Evolutionary conservation across 1,140 invertebrate genomes (phyloP), one percentile per base, ranked within the genome.

Genomic region (Caenorhabditis inopinata): DNA sequence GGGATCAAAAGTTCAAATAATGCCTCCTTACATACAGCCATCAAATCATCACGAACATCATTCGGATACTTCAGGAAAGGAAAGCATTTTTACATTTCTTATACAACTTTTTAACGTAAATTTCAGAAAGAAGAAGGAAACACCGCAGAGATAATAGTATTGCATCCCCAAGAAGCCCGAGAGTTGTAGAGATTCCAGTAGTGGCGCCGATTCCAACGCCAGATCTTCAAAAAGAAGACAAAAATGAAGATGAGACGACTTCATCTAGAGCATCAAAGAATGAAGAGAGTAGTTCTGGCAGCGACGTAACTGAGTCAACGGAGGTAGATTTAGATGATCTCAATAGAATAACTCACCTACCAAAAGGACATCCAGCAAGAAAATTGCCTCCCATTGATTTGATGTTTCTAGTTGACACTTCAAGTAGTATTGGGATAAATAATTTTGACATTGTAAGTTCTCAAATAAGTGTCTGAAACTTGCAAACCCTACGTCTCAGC

Each of bases 351-450:
- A 68, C 58, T 21, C 58, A 68, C 27, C 74, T 87, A 23, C 76
- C 83, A 18, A 14, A 58, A 23, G 85, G 85, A 16, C 85, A 86
- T 79, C 85, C 85, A 12, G 85, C 85, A 5, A 45, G 78, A 42
- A 48, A 76, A 21, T 78, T 86, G 14, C 85, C 85, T 16, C 85
- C 85, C 2, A 76, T 86, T 14, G 85, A 86, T 48, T 47, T 86
- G 23, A 58, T 85, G 23, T 80, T 85, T n/a, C 62, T 85, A 0
- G 84, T 85, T 9, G 84, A 85, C 35, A 79, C 84, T 16, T 80
- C 76, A 12, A 82, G 83, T 18, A 84, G 82, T 46, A 86, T 85
- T 21, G 85, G 83, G 68, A 73, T 83, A 2, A 75, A 45, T n/a
- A 79, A 80, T 14, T 84, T 83, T 48, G 83, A 84, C 47, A 46